These are phyloP conservation scores for Hippocampus comes DNA, from an alignment of 2,113 vertebrate species.

Conservation along the genomic window DNA sequence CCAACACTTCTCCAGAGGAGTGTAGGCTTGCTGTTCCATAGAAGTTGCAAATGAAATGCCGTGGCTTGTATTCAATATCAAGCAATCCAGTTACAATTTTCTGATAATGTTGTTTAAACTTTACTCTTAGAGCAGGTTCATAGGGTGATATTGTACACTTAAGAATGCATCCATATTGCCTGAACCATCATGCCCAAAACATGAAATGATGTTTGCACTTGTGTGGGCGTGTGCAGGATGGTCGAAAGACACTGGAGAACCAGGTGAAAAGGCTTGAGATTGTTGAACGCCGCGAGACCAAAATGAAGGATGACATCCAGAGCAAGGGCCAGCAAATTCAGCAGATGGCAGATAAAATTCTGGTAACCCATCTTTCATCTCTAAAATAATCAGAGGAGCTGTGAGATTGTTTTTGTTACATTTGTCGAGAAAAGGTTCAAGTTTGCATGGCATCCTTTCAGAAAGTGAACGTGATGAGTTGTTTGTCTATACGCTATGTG, in stretches of 20 bases:
- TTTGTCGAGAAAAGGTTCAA: constrained; percentile 18
- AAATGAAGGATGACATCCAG: constrained; percentile 97
- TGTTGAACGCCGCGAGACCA: constrained; percentile 91
- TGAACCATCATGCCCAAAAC: not conserved
- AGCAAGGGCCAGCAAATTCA: constrained; percentile 97
- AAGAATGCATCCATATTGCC: not conserved
- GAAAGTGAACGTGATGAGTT: not conserved
- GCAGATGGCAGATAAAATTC: constrained; percentile 98
- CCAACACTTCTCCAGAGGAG: not conserved
- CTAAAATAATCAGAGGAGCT: constrained; percentile 37
- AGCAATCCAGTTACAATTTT: not conserved
- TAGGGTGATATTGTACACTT: not conserved
- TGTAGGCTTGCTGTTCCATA: not conserved
- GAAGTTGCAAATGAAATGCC: not conserved
- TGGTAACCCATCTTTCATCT: constrained; percentile 74
- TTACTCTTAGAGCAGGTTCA: not conserved
- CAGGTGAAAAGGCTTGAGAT: constrained; percentile 97
- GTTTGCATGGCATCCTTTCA: constrained; percentile 11
- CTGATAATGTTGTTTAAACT: no score
- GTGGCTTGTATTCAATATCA: not conserved
- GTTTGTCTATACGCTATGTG: no score
- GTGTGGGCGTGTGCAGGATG: constrained; percentile 76
- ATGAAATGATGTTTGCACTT: not conserved
- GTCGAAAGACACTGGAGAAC: constrained; percentile 95
- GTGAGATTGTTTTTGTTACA: constrained; percentile 31